Evolutionary conservation across 2,888 invertebrate species (phyloP).

Genomic region (Standfussiana lucernea): DNA sequence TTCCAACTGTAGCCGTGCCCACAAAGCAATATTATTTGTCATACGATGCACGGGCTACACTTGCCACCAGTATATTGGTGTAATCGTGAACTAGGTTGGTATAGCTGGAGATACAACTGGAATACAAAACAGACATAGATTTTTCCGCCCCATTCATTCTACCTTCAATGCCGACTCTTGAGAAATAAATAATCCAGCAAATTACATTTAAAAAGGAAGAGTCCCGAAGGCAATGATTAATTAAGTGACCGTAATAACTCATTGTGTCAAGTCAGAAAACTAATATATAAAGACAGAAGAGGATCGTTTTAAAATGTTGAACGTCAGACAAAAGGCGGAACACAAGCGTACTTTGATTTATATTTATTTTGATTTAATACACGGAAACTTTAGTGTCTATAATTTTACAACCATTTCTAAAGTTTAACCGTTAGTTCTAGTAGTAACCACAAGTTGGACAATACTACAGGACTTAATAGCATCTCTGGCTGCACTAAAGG

Average conservation of each 20-base stretch:
- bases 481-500: constrained; percentile 53
- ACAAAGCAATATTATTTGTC: constrained; percentile 82
- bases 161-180: constrained; percentile 23
- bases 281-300: constrained; percentile 66
- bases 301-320: constrained; percentile 55
- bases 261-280: constrained; percentile 74
- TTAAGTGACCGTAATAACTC: constrained; percentile 78
- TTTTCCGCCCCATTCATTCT: constrained; percentile 21
- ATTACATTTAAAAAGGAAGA: constrained; percentile 65
- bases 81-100: constrained; percentile 64
- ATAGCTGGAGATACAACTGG: constrained; percentile 25
- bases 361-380: constrained; percentile 60
- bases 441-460: constrained; percentile 73
- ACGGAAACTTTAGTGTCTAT: constrained; percentile 63
- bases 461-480: constrained; percentile 70
- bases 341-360: constrained; percentile 63
- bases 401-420: constrained; percentile 70
- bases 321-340: constrained; percentile 50
- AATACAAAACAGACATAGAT: constrained; percentile 42
- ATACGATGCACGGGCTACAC: constrained; percentile 72
- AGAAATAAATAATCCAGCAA: constrained; percentile 52
- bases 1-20: constrained; percentile 74
- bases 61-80: constrained; percentile 64
- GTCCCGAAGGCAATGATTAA: constrained; percentile 73
- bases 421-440: constrained; percentile 67